phyloP scores from a whole-genome alignment of 2,797 vertebrate genomes.

The Sebastes jordani region DNA sequence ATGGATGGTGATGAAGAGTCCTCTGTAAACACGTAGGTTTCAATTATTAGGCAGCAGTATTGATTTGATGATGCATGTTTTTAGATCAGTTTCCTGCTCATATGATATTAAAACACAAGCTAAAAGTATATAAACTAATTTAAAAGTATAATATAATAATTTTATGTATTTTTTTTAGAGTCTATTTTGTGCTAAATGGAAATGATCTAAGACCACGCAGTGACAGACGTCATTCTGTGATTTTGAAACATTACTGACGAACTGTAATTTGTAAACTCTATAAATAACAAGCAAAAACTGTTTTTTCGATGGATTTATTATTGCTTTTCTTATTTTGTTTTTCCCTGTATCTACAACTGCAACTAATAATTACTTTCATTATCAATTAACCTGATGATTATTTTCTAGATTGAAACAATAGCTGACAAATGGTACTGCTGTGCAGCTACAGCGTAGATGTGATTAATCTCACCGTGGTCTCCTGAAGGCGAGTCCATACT shows the following conservation, averaged over 20 bases:
- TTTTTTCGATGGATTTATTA: neutral
- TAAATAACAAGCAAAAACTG: neutral
- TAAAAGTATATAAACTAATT: neutral
- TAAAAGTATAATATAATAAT: neutral
- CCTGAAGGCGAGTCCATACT: conserved; percentile 95
- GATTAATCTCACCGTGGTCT: conserved; percentile 89
- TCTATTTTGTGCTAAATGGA: neutral
- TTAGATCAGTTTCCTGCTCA: neutral
- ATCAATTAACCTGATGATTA: no score
- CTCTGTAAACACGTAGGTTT: conserved; percentile 76
- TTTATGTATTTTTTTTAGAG: neutral
- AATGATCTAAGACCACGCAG: neutral
- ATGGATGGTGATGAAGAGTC: conserved; percentile 98
- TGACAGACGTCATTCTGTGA: neutral
- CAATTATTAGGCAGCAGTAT: neutral
- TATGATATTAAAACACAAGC: neutral
- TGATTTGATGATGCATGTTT: neutral
- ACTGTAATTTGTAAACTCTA: neutral
- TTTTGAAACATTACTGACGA: neutral
- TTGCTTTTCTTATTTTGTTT: neutral
- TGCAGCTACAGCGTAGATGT: neutral
- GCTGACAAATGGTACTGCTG: neutral
- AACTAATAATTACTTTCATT: no score
- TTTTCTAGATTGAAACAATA: no score
- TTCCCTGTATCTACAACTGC: neutral